Evolutionary conservation across 2,113 vertebrate genomes (phyloP).

Genomic region (Camarhynchus parvulus): DNA sequence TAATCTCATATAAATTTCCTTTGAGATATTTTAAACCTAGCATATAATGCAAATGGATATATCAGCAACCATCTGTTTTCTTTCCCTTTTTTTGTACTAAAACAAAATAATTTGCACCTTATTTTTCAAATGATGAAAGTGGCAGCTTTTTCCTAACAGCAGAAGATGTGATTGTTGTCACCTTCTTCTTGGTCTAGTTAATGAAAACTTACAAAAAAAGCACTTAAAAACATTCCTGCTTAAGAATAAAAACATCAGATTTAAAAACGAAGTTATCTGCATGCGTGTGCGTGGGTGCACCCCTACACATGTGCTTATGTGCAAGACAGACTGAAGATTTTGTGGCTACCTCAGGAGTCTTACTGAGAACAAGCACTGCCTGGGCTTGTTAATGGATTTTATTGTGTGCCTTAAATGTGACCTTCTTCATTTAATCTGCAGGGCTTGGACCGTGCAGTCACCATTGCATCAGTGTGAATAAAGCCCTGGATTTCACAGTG

Average conservation of each 20-base stretch:
- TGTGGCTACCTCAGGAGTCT: not conserved
- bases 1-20: not conserved
- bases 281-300: not conserved
- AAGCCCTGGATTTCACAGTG: conserved; percentile 31
- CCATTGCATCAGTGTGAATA: not conserved
- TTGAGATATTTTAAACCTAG: not conserved
- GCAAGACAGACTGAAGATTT: not conserved
- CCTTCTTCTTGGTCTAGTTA: conserved; percentile 10
- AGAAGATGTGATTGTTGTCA: not conserved
- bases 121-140: not conserved
- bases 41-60: not conserved
- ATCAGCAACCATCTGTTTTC: conserved; percentile 14
- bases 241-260: conserved; percentile 27
- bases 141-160: not conserved
- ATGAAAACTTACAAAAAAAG: conserved; percentile 40
- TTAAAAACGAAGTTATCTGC: not conserved
- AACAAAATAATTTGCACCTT: conserved; percentile 10
- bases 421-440: not conserved
- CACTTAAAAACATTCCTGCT: conserved; percentile 1
- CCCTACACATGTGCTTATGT: not conserved
- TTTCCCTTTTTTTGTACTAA: conserved; percentile 12
- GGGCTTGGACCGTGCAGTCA: not conserved
- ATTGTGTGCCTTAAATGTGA: not conserved
- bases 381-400: not conserved
- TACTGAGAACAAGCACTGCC: not conserved